A percentile compares a stretch with the other conserved stretches of the same genome.
Evolutionary conservation across 1,140 invertebrate species (phyloP).

Genomic region (Leptopilina boulardi): DNA sequence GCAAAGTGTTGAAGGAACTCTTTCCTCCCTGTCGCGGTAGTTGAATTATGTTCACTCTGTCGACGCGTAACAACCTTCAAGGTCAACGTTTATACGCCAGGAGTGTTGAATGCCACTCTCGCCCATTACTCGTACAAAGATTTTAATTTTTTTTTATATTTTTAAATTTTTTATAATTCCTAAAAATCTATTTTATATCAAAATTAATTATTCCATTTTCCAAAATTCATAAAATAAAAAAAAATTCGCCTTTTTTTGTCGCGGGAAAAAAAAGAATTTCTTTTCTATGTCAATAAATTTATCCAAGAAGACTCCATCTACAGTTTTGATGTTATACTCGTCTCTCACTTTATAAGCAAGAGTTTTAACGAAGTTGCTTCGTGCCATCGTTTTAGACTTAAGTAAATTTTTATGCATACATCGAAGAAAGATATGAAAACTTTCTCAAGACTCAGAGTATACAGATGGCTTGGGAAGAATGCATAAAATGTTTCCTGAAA

Average conservation of each 20-base stretch:
- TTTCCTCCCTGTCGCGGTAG: conserved; percentile 5
- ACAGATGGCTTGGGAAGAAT: conserved; percentile 13
- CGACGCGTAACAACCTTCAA: conserved; percentile 3
- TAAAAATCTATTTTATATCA: no score
- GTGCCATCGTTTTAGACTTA: conserved; percentile 31
- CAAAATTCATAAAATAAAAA: no score
- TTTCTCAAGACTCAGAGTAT: conserved; percentile 11
- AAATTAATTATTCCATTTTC: no score
- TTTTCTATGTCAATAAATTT: background rate
- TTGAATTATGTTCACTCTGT: conserved; percentile 30
- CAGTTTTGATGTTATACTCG: conserved; percentile 14
- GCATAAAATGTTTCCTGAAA: conserved; percentile 30
- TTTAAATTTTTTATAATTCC: no score
- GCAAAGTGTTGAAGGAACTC: conserved; percentile 25
- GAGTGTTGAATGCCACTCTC: conserved; percentile 19
- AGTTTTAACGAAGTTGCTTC: conserved; percentile 33
- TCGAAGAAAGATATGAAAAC: conserved; percentile 31
- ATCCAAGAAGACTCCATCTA: background rate
- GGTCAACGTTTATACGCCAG: conserved; percentile 14
- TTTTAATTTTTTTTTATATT: background rate
- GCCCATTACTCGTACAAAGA: background rate
- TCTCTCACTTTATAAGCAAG: conserved; percentile 21
- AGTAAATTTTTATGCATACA: conserved; percentile 29
- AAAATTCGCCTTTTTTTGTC: no score
- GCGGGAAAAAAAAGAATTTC: background rate